Base-by-base conservation (phyloP, 2,888 invertebrate genomes). In the Drosophila neotestacea region DNA sequence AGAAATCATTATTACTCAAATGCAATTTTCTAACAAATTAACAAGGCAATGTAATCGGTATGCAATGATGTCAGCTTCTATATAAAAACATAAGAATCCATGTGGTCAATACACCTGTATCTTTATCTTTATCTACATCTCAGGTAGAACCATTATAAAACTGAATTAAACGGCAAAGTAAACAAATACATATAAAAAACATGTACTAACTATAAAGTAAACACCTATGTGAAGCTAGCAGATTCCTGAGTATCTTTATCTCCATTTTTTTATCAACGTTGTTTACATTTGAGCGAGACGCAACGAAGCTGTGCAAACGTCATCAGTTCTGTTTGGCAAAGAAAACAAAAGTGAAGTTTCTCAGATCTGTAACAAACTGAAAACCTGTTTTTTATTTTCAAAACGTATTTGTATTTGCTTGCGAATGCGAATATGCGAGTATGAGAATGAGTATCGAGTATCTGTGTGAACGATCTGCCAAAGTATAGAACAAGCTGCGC, bases 281-380 rank as follows among this genome's bases (percentile, higher is more conserved):
- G 82, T 81, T 79, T 79, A 81, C 70, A 48, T 69, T 56, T 39
- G 32, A 48, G 10, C 58, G n/a, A 36, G 46, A 34, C 41, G 34
- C 30, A 55, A 42, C 56, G 47, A 52, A 64, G 52, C 56, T 62
- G 56, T 3, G 52, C 52, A 44, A 67, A 81, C 87, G 79, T 84
- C 85, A 76, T 64, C 68, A 64, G 46, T 66, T 59, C 36, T 58
- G 44, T 62, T 46, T 39, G 44, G 34, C 28, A 54, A 70, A 65
- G 72, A 85, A 87, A 85, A 77, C 70, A 87, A 87, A 77, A 84
- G 86, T 86, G 73, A 84, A 82, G 73, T 79, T 71, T 51, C 63
- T 68, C 58, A 73, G 69, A 54, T 36, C 28, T 61, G 22, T 44
- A 56, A 7, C 59, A 59, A 59, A 34, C 16, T 39, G 3, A 38